phyloP scores from a whole-genome alignment of 2,888 invertebrate genomes.

The Euphydryas editha region DNA sequence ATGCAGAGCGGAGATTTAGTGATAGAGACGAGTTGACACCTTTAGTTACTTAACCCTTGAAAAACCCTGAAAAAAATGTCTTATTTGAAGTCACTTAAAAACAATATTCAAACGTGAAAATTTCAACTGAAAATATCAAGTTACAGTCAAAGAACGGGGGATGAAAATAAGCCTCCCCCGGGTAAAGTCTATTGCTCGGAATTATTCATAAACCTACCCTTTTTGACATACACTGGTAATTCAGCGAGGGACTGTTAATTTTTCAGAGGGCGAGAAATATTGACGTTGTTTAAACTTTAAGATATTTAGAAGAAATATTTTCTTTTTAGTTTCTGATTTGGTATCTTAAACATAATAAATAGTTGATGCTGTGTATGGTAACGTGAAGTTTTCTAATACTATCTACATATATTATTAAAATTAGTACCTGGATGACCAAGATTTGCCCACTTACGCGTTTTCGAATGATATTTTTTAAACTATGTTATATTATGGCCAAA shows the following conservation, averaged over 20 bases:
- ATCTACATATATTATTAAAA: no score
- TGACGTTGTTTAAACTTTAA: not conserved
- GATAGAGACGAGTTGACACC: no score
- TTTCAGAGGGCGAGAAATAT: slow-evolving; percentile 2
- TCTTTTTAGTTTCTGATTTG: not conserved
- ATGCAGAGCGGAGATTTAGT: no score
- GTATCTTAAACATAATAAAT: no score
- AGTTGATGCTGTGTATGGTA: no score
- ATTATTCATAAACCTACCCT: slow-evolving; percentile 32
- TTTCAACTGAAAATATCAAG: slow-evolving; percentile 1
- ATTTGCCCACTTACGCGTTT: no score
- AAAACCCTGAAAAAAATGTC: no score
- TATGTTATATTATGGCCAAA: no score
- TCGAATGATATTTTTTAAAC: no score
- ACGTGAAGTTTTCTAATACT: no score
- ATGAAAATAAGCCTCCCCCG: slow-evolving; percentile 5
- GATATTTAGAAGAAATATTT: not conserved
- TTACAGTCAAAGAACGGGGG: not conserved
- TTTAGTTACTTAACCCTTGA: no score
- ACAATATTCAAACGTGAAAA: not conserved
- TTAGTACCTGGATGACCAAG: no score
- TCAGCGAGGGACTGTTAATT: slow-evolving; percentile 26
- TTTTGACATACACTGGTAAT: slow-evolving; percentile 20
- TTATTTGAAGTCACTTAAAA: not conserved
- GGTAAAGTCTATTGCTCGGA: slow-evolving; percentile 24